Evolutionary conservation across 2,888 invertebrate species (phyloP), one percentile per base, ranked within the genome.

Genomic region (Liodrosophila aerea): DNA sequence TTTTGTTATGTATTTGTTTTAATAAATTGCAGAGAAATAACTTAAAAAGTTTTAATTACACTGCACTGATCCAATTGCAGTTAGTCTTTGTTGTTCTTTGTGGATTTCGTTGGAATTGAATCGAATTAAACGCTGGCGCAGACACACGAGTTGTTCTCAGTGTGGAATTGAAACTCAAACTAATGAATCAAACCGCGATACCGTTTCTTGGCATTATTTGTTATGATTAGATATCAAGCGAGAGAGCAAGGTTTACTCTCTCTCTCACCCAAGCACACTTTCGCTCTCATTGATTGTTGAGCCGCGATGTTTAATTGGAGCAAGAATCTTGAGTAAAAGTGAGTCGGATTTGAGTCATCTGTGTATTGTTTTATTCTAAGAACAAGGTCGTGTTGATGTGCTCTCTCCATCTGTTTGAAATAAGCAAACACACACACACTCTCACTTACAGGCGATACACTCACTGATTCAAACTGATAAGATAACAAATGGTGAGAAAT

Each of bases 211-310:
- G 57, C 65, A 61, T 64, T 85, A 78, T 85, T 85, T 83, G 85
- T 83, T 85, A 83, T 78, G 78, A 78, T 78, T 80, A 78, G 78
- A 78, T 80, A 78, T 57, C 85, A 72, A 60, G 54, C 64, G 74
- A 37, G 64, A 45, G 41, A 15, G 27, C 43, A 22, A 50, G 37
- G 15, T 46, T 36, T 27, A 11, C 33, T 18, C 18, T 8, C 16
- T 4, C 18, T 15, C 7, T 12, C 31, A 37, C 39, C 22, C 33
- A 46, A 46, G n/a, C 37, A 27, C 22, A 61, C 68, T 62, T 68
- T 62, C 56, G 69, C 54, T 62, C 73, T 69, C 73, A 39, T 37
- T 27, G 31, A 9, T 15, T 15, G 30, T 50, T 15, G 50, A 72
- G 47, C 43, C 13, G 33, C 34, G 7, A 16, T 37, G 29, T 31